Evolutionary conservation across 1,140 invertebrate genomes (phyloP).

Genomic region (Microplitis demolitor): DNA sequence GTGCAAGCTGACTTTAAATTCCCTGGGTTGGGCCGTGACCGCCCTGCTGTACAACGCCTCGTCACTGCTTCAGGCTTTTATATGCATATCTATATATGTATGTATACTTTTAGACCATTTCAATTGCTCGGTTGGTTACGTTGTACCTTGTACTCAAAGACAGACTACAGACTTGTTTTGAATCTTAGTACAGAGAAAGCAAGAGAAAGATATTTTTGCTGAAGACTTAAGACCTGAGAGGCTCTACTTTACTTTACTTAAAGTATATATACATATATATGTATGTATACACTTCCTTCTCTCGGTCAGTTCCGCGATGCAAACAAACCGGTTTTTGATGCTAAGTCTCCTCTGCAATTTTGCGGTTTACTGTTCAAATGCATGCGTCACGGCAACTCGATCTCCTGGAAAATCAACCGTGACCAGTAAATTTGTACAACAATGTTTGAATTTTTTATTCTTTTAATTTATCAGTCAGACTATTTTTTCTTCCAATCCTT

Average conservation of each 20-base stretch:
- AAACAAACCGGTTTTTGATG: constrained; percentile 23
- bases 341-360: constrained; percentile 23
- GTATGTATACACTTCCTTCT: constrained; percentile 19
- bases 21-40: constrained; percentile 10
- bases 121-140: neutral
- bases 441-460: neutral
- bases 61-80: neutral
- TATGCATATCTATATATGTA: no score
- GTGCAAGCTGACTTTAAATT: constrained; percentile 2
- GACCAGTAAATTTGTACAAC: neutral
- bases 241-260: constrained; percentile 2
- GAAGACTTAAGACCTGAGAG: neutral
- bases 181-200: neutral
- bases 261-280: no score
- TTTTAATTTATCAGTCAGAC: no score
- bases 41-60: constrained; percentile 12
- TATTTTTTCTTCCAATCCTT: neutral
- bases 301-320: constrained; percentile 21
- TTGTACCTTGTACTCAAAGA: neutral
- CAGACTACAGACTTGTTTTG: neutral
- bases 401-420: neutral
- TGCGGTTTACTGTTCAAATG: constrained; percentile 27
- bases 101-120: neutral
- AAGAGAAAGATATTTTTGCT: neutral
- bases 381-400: constrained; percentile 6